A percentile compares a stretch with the other conserved stretches of the same genome.
phyloP scores from a whole-genome alignment of 2,113 vertebrate species.

The Sitta europaea region DNA sequence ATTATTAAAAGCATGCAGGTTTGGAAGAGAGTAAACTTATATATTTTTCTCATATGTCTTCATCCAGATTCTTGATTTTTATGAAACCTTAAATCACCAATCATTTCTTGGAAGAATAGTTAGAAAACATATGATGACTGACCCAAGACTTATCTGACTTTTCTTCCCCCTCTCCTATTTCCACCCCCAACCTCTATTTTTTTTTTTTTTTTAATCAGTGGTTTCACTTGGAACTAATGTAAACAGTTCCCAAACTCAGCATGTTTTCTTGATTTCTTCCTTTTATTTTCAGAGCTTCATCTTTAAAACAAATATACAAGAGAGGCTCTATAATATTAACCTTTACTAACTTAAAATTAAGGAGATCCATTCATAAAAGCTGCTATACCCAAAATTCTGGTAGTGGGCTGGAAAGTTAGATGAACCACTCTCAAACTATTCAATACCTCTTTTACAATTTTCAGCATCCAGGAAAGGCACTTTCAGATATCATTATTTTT shows the following conservation, averaged over 20 bases:
- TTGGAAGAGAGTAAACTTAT: background rate
- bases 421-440: background rate
- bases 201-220: background rate
- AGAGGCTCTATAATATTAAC: background rate
- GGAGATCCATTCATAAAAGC: background rate
- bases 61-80: background rate
- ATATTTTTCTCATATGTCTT: background rate
- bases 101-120: background rate
- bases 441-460: background rate
- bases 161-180: fast-evolving
- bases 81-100: background rate
- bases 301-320: background rate
- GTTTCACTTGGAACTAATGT: background rate
- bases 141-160: background rate
- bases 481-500: background rate
- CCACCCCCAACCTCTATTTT: fast-evolving
- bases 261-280: background rate
- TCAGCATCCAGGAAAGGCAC: background rate
- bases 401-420: background rate
- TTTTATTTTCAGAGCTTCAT: background rate
- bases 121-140: background rate
- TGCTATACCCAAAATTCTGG: background rate
- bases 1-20: background rate
- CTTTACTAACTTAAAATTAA: background rate
- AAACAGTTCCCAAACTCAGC: background rate